These are phyloP conservation scores for Antechinus stuartii DNA, from an alignment of 2,113 vertebrate species.

Conservation along the genomic window DNA sequence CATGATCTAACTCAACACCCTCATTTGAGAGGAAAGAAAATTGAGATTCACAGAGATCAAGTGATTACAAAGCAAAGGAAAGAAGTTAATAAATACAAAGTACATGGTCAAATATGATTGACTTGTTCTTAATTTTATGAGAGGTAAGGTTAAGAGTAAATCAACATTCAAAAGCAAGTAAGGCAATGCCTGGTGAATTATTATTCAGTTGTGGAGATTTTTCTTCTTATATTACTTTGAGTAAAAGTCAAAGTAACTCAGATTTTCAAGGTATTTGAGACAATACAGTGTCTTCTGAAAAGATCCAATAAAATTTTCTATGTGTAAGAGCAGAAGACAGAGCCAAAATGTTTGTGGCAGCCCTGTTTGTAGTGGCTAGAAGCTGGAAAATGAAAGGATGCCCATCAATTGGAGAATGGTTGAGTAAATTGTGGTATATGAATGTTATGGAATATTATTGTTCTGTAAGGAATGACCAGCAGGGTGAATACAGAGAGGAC, in stretches of 20 bases:
- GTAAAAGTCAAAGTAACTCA: constrained; percentile 10
- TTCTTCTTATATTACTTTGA: constrained; percentile 26
- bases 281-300: constrained; percentile 1
- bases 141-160: constrained; percentile 34
- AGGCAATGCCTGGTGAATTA: neutral
- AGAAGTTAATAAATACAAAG: neutral
- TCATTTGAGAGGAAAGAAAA: neutral
- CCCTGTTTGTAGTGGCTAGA: too few species aligned
- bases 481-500: too few species aligned
- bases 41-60: neutral
- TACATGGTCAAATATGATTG: neutral
- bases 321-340: neutral
- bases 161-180: constrained; percentile 1
- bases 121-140: neutral
- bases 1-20: neutral
- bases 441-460: too few species aligned
- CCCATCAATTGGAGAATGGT: too few species aligned
- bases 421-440: too few species aligned
- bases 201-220: constrained; percentile 33
- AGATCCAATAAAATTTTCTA: neutral
- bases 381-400: too few species aligned
- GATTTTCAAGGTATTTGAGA: neutral
- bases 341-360: too few species aligned
- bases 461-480: too few species aligned
- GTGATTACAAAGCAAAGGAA: neutral